phyloP scores from a whole-genome alignment of 2,888 invertebrate species.

The Ophion ellenae region DNA sequence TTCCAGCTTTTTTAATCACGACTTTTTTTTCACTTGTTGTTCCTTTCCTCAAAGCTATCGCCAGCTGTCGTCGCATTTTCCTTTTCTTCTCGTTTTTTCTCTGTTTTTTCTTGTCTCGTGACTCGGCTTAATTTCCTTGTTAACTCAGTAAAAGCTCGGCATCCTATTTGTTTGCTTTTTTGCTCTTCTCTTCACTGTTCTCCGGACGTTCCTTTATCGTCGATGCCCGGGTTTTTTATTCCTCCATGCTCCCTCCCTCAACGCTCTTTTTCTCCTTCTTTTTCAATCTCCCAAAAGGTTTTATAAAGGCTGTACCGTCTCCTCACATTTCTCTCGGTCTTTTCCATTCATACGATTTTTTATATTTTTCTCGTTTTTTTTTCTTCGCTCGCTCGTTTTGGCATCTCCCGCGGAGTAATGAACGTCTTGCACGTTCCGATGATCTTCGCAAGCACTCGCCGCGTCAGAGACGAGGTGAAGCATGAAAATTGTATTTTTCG shows the following conservation, averaged over 20 bases:
- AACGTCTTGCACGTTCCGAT: constrained; percentile 41
- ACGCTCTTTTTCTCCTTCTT: constrained; percentile 10
- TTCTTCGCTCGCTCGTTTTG: constrained; percentile 3
- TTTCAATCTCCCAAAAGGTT: constrained; percentile 54
- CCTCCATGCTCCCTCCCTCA: constrained; percentile 55
- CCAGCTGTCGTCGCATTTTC: constrained; percentile 43
- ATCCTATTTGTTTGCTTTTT: constrained; percentile 60
- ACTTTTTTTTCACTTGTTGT: constrained; percentile 42
- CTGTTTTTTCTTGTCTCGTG: constrained; percentile 16
- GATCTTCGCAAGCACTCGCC: constrained; percentile 52
- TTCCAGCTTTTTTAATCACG: constrained; percentile 23
- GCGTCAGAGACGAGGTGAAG: constrained; percentile 22
- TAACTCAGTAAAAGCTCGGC: constrained; percentile 59
- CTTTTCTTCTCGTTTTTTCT: constrained; percentile 24
- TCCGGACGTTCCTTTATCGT: constrained; percentile 39
- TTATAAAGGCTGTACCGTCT: constrained; percentile 51
- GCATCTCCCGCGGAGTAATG: constrained; percentile 45
- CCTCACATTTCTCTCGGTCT: constrained; percentile 58
- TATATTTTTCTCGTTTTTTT: not conserved
- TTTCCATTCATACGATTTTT: constrained; percentile 19
- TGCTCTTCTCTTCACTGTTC: constrained; percentile 21
- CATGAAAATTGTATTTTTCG: constrained; percentile 41
- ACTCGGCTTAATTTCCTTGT: constrained; percentile 64
- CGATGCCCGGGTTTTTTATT: constrained; percentile 66
- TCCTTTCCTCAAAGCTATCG: constrained; percentile 52